Conservation (phyloP, 2,113 vertebrate genomes). For the Channa maculata region DNA sequence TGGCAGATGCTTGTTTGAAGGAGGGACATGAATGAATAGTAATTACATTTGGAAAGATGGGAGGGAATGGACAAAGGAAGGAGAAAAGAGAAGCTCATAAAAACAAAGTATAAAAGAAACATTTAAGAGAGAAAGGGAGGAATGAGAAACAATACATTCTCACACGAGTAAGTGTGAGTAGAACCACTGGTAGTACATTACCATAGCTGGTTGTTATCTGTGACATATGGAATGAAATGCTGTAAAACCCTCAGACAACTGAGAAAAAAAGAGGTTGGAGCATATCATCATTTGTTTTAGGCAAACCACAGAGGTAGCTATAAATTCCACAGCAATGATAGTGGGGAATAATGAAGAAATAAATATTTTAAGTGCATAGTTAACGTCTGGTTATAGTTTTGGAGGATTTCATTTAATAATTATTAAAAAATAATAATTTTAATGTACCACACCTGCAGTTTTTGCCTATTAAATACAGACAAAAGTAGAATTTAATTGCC, state of each 20-base stretch:
- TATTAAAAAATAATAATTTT: no score
- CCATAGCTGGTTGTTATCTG: neutral
- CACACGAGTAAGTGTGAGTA: neutral
- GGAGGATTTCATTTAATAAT: neutral
- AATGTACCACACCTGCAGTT: no score
- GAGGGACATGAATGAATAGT: neutral
- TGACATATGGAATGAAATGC: neutral
- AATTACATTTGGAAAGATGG: neutral
- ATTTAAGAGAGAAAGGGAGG: neutral
- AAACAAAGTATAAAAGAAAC: neutral
- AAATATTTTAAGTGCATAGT: neutral
- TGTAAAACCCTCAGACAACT: neutral
- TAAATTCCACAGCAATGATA: neutral
- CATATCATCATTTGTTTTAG: neutral
- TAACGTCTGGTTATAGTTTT: neutral
- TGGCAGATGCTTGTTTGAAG: constrained; percentile 3
- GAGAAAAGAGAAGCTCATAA: neutral
- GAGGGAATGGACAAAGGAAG: neutral
- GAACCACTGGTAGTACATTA: neutral
- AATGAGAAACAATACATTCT: neutral
- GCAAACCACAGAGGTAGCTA: neutral
- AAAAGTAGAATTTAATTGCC: neutral
- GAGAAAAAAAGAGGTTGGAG: neutral
- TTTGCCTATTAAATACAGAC: no score
- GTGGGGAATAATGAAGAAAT: neutral